phyloP scores from a whole-genome alignment of 2,797 vertebrate species.

The Tapirus indicus region DNA sequence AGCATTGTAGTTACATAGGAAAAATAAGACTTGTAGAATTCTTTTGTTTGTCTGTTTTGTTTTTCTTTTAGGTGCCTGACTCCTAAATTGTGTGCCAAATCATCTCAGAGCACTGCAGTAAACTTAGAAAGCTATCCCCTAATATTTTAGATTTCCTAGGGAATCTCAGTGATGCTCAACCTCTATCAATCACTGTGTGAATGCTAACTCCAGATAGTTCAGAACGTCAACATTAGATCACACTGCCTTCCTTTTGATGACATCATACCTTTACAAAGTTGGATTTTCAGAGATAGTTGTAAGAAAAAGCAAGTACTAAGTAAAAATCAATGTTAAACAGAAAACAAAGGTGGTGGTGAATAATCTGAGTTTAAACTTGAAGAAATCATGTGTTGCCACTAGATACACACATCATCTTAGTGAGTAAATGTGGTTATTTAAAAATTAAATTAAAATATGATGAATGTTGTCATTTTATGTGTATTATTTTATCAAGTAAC shows the following conservation, averaged over 20 bases:
- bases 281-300: background rate
- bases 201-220: background rate
- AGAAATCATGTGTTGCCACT: background rate
- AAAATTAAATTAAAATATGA: background rate
- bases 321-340: background rate
- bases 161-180: background rate
- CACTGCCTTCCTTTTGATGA: background rate
- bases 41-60: background rate
- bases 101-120: background rate
- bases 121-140: background rate
- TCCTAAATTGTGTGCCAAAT: background rate
- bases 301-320: background rate
- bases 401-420: background rate
- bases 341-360: background rate
- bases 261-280: background rate
- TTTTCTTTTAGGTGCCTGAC: background rate
- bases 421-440: background rate
- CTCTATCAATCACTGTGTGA: background rate
- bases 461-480: background rate
- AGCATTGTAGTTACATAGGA: background rate
- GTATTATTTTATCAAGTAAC: background rate
- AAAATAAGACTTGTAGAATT: background rate
- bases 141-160: background rate
- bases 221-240: background rate
- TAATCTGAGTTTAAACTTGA: background rate